Evolutionary conservation across 2,113 vertebrate species (phyloP).

Genomic region (Melierax canorus): DNA sequence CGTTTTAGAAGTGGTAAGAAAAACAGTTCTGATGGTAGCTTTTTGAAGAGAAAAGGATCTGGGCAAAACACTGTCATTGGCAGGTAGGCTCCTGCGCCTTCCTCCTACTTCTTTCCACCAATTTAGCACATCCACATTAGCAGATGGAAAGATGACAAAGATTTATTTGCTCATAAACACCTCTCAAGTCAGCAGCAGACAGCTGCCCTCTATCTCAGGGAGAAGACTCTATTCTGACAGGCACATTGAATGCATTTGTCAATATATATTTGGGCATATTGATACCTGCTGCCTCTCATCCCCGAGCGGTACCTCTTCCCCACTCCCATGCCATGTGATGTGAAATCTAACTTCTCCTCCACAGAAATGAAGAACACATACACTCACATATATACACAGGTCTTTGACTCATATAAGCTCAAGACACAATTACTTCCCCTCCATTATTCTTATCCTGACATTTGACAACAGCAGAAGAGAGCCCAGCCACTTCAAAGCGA

Average conservation of each 20-base stretch:
- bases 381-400: not conserved
- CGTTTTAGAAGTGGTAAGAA: not conserved
- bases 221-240: not conserved
- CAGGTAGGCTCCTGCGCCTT: not conserved
- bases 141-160: not conserved
- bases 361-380: not conserved
- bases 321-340: not conserved
- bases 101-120: not conserved
- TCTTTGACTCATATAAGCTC: not conserved
- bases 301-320: not conserved
- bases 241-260: not conserved
- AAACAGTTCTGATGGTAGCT: not conserved
- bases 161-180: slow-evolving; percentile 27
- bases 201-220: not conserved
- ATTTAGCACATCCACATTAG: not conserved
- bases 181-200: slow-evolving; percentile 10
- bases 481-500: not conserved
- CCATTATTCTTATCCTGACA: not conserved
- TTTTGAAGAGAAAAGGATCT: not conserved
- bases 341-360: not conserved
- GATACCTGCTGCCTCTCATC: not conserved
- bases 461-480: not conserved
- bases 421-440: not conserved
- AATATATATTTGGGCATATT: not conserved
- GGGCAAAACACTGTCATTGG: not conserved